Base-by-base conservation (phyloP, 2,113 vertebrate species). In the Istiophorus platypterus region DNA sequence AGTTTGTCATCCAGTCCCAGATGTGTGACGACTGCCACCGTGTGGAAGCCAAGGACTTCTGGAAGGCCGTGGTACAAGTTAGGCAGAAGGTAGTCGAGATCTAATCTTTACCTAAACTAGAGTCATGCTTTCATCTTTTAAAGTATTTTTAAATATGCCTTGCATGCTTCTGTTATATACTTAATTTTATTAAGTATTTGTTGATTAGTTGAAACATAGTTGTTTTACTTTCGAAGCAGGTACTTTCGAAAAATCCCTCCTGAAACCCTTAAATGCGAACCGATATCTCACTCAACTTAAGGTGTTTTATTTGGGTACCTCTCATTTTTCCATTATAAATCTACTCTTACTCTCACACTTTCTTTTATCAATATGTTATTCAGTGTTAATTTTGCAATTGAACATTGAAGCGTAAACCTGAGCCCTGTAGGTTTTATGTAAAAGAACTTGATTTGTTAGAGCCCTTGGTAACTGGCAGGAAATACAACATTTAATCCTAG, bases 21-120 rank as follows among this genome's bases (percentile, higher is more conserved):
- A 99, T 99, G 98, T 99, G 98, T 85, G 97, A 97, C 56, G 98
- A 99, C 90, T 99, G 98, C 86, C 98, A 99, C 20, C 96, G 98
- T 69, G 96, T 99, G 52, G 98, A 99, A 93, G 98, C 98, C 52
- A 99, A 99, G 76, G 98, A 99, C 92, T 99, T 97, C 92, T 99
- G 98, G 98, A 99, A 99, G 72, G 96, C 97, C 2, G 97, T 99
- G 11, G 96, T 99, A 75, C 98, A 99, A 96, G 96, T 99, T 64
- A 93, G 98, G 64, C 98, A 99, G 86, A 99, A 99, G 97, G 98
- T 99, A 91, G 57, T 66, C 41, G 34, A 29, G 11, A 39, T 61
- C 29, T 34, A 4, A 67, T n/a, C n/a, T 51, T 51, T 10, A 22
- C 39, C 7, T 71, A 3, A 29, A 54, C 20, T 18, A 49, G 5